Evolutionary conservation across 2,888 invertebrate genomes (phyloP).

Genomic region (Dioctria linearis): DNA sequence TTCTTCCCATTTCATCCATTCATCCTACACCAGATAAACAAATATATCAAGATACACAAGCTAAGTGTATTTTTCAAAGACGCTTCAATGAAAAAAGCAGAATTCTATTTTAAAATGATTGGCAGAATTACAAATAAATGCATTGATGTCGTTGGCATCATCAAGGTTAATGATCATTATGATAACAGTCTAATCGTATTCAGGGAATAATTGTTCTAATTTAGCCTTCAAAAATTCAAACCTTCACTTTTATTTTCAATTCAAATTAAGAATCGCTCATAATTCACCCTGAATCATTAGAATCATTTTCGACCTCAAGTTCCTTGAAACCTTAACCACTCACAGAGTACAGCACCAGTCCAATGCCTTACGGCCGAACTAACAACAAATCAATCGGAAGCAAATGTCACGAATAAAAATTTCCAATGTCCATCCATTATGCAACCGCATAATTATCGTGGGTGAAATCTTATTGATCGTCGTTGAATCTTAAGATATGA

Average conservation of each 20-base stretch:
- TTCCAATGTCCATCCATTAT: slow-evolving; percentile 24
- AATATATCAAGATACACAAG: too few species aligned
- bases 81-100: too few species aligned
- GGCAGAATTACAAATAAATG: too few species aligned
- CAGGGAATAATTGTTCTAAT: slow-evolving; percentile 2
- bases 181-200: background rate
- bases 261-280: background rate
- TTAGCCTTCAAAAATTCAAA: background rate
- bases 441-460: background rate
- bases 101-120: too few species aligned
- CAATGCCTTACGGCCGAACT: background rate
- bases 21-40: too few species aligned
- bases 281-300: slow-evolving; percentile 22
- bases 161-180: too few species aligned
- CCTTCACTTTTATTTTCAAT: slow-evolving; percentile 33
- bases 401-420: slow-evolving; percentile 6
- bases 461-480: slow-evolving; percentile 7
- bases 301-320: slow-evolving; percentile 20
- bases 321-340: background rate
- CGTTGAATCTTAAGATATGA: background rate
- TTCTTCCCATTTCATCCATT: too few species aligned
- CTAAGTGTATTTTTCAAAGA: too few species aligned
- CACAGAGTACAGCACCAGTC: background rate
- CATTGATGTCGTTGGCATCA: too few species aligned
- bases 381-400: slow-evolving; percentile 46